These are phyloP conservation scores for Nephila pilipes DNA, from an alignment of 1,140 invertebrate species.

Conservation along the genomic window DNA sequence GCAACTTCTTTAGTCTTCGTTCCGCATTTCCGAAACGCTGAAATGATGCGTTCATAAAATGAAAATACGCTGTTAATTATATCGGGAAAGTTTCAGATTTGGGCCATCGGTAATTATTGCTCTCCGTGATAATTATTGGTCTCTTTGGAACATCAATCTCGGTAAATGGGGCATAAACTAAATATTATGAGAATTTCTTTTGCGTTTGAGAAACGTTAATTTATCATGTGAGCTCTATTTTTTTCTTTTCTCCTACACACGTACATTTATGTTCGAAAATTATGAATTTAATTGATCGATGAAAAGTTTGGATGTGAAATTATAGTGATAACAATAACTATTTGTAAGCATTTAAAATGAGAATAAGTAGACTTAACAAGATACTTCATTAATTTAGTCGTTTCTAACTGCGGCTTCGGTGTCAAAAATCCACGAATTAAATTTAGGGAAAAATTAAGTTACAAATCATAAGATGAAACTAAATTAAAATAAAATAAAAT, in stretches of 20 bases:
- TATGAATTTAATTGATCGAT: not conserved
- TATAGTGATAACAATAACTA: not conserved
- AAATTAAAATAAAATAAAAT: too few species aligned
- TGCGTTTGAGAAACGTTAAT: not conserved
- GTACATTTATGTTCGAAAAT: too few species aligned
- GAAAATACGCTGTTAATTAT: constrained; percentile 48
- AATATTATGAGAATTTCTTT: constrained; percentile 35
- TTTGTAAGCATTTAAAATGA: not conserved
- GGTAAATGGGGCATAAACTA: constrained; percentile 32
- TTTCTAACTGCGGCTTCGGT: too few species aligned
- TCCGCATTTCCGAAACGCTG: not conserved
- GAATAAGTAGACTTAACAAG: too few species aligned
- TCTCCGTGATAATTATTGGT: constrained; percentile 33
- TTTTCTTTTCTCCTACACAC: not conserved
- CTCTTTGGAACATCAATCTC: constrained; percentile 34
- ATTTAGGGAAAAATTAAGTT: too few species aligned
- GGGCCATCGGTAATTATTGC: constrained; percentile 37
- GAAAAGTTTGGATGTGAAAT: not conserved
- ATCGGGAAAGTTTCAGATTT: constrained; percentile 35
- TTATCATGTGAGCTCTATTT: not conserved
- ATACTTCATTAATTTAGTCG: too few species aligned
- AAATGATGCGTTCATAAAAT: constrained; percentile 52
- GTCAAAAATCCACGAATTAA: too few species aligned
- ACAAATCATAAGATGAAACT: too few species aligned
- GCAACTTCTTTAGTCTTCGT: not conserved